phyloP scores from a whole-genome alignment of 1,140 invertebrate genomes.

The Drosophila orosa region DNA sequence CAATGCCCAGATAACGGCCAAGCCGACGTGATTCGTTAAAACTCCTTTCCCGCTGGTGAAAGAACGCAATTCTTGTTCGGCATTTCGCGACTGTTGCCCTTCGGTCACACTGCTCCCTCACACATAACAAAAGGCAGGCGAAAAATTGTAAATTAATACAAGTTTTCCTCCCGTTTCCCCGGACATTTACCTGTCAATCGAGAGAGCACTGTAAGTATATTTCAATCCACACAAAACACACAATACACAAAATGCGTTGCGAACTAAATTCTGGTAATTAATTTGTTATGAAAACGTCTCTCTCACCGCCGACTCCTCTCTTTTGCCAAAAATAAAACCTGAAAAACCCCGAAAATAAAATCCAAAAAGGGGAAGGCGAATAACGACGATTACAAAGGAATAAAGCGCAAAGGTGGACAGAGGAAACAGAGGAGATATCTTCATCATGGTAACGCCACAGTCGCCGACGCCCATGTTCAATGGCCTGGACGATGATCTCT shows the following conservation, averaged over 20 bases:
- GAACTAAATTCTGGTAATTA: conserved; percentile 58
- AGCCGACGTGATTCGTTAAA: too few relatives aligned
- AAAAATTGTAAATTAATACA: conserved; percentile 59
- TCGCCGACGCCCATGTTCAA: conserved; percentile 87
- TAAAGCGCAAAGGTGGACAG: conserved; percentile 1
- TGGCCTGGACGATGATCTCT: conserved; percentile 87
- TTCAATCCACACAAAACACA: conserved; percentile 20
- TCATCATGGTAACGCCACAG: conserved; percentile 86
- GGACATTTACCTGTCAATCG: conserved; percentile 65
- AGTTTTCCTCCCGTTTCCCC: conserved; percentile 15
- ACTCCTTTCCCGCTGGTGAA: background rate
- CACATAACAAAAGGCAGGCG: conserved; percentile 71
- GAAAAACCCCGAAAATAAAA: background rate
- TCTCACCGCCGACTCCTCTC: conserved; percentile 56
- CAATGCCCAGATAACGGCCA: too few relatives aligned
- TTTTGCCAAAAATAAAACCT: conserved; percentile 22
- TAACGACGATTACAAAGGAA: conserved; percentile 21
- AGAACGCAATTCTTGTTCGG: background rate
- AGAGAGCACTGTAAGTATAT: conserved; percentile 59
- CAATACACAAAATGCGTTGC: conserved; percentile 58
- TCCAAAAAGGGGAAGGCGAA: conserved; percentile 12
- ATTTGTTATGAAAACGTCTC: conserved; percentile 74
- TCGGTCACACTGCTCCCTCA: conserved; percentile 29
- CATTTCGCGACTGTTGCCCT: background rate
- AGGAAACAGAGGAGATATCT: background rate